Evolutionary conservation across 2,888 invertebrate genomes (phyloP).

Genomic region (Drosophila mulleri): DNA sequence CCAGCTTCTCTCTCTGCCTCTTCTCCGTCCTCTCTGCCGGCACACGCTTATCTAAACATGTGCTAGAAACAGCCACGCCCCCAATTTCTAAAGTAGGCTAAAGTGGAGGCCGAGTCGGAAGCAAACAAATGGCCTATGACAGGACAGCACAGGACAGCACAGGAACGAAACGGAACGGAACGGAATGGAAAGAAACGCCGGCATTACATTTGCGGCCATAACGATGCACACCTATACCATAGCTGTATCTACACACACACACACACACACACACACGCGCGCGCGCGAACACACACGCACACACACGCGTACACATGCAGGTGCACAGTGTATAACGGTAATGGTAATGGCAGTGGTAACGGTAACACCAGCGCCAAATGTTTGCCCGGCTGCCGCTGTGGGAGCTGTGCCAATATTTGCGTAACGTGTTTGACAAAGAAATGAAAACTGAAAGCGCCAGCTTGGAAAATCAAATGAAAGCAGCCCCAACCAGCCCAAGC

Average conservation of each 20-base stretch:
- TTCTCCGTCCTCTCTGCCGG: neutral
- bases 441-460: slow-evolving; percentile 80
- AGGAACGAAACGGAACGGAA: slow-evolving; percentile 5
- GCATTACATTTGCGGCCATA: slow-evolving; percentile 40
- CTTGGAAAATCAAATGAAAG: slow-evolving; percentile 78
- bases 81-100: neutral
- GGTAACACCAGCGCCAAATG: slow-evolving; percentile 63
- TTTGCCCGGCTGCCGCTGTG: slow-evolving; percentile 74
- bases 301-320: neutral
- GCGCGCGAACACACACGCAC: neutral
- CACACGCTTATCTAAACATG: slow-evolving; percentile 37
- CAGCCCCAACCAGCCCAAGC: slow-evolving; percentile 4
- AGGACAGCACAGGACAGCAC: neutral
- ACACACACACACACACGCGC: neutral
- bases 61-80: slow-evolving; percentile 21
- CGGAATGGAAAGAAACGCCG: slow-evolving; percentile 8
- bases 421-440: slow-evolving; percentile 81
- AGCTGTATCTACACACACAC: neutral
- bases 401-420: slow-evolving; percentile 80
- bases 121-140: slow-evolving; percentile 21
- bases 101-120: slow-evolving; percentile 9
- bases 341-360: slow-evolving; percentile 51
- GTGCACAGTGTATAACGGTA: slow-evolving; percentile 20
- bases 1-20: neutral
- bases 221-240: slow-evolving; percentile 6